phyloP scores from a whole-genome alignment of 2,797 vertebrate species.

The Synaphobranchus kaupii region DNA sequence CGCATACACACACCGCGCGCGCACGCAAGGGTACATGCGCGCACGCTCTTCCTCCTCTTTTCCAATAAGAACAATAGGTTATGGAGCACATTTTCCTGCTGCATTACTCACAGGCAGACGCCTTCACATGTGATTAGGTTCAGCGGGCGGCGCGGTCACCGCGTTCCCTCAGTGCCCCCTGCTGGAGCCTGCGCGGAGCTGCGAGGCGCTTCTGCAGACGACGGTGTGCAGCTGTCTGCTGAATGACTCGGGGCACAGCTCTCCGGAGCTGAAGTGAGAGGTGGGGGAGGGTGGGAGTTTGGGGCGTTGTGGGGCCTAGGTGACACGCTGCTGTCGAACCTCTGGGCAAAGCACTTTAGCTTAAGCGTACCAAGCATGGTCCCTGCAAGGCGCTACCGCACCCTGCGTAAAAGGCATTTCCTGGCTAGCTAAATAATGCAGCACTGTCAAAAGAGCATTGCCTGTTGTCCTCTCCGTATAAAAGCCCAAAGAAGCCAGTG shows the following conservation, averaged over 20 bases:
- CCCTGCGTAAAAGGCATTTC: neutral
- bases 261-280: neutral
- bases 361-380: neutral
- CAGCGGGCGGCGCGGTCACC: slow-evolving; percentile 31
- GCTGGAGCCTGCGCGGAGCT: slow-evolving; percentile 47
- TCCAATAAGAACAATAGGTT: slow-evolving; percentile 75
- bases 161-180: slow-evolving; percentile 70
- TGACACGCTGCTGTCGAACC: neutral
- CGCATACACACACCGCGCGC: neutral
- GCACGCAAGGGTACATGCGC: slow-evolving; percentile 33
- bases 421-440: slow-evolving; percentile 7
- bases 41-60: slow-evolving; percentile 49
- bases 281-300: neutral
- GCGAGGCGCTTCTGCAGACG: slow-evolving; percentile 14
- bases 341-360: neutral
- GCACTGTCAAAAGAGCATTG: neutral
- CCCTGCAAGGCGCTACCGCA: neutral
- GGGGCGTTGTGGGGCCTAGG: neutral
- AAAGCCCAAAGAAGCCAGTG: neutral
- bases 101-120: slow-evolving; percentile 72
- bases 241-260: neutral
- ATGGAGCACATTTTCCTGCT: slow-evolving; percentile 69
- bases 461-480: neutral
- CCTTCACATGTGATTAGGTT: slow-evolving; percentile 72
- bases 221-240: neutral